Evolutionary conservation across 2,113 vertebrate genomes (phyloP), one percentile per base, ranked within the genome.

Genomic region (Conger conger): DNA sequence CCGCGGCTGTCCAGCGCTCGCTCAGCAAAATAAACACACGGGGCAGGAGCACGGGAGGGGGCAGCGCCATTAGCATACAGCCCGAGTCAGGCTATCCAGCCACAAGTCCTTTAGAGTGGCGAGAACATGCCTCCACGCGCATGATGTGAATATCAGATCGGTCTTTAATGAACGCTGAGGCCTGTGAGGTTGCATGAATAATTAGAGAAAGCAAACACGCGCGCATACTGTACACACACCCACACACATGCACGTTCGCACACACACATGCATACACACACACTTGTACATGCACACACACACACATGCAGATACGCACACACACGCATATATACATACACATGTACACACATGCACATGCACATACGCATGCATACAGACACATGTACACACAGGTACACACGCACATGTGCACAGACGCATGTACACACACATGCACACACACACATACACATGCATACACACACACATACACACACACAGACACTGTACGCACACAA

Each of bases 21-120:
- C 87, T 90, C 90, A 88, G 89, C 90, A 91, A 90, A 89, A 91
- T 91, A 90, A 88, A 92, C 89, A 92, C 87, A 90, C 87, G 78
- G 79, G 36, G 60, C 18, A 86, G 86, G 78, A 76, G 79, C 84
- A 79, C 82, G 13, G 77, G 68, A 60, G 83, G 38, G 42, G 45
- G 80, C 73, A 9, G 45, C 82, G 76, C 57, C 81, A 91, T 91
- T 92, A 89, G 84, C 90, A 89, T 88, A 91, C 73, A 68, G 81
- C 40, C 82, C 33, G 84, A 84, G 84, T n/a, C 84, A 88, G 84
- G 83, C 84, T 88, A 85, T 82, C 85, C 78, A 79, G 85, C 85
- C 80, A 83, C 84, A 85, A 77, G 82, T 82, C 81, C 68, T 33
- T 42, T 79, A 84, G 68, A 40, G 78, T 33, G 45, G 63, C 45